These are phyloP conservation scores for Periphyllus acericola DNA, from an alignment of 2,888 invertebrate genomes.

Conservation along the genomic window DNA sequence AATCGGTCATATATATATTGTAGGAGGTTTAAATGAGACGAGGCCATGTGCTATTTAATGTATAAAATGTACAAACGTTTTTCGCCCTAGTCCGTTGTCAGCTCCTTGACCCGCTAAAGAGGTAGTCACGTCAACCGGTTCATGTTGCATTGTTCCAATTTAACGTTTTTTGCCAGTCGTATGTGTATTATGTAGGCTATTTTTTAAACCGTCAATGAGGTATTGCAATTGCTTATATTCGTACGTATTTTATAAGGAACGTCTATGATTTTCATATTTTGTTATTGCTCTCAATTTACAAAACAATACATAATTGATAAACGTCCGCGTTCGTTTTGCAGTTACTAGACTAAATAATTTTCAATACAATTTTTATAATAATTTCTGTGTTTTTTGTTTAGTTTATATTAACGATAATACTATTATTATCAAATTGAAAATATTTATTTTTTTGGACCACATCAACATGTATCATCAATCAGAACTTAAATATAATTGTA, in stretches of 20 bases:
- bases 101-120: slow-evolving; percentile 60
- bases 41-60: slow-evolving; percentile 61
- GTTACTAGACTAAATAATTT: slow-evolving; percentile 26
- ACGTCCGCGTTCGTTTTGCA: slow-evolving; percentile 40
- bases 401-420: slow-evolving; percentile 5
- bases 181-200: slow-evolving; percentile 42
- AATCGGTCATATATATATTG: slow-evolving; percentile 47
- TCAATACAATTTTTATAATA: slow-evolving; percentile 44
- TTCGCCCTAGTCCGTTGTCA: slow-evolving; percentile 61
- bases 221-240: slow-evolving; percentile 48
- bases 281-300: slow-evolving; percentile 52
- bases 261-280: slow-evolving; percentile 33
- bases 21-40: slow-evolving; percentile 59
- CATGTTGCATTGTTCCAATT: slow-evolving; percentile 60
- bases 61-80: slow-evolving; percentile 54
- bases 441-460: slow-evolving; percentile 8
- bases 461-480: not conserved
- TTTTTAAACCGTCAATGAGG: slow-evolving; percentile 47
- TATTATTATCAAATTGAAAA: slow-evolving; percentile 28
- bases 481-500: not conserved
- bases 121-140: slow-evolving; percentile 62
- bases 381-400: slow-evolving; percentile 53
- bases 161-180: slow-evolving; percentile 30
- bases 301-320: slow-evolving; percentile 51
- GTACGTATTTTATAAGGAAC: not conserved